Percentiles rank a stretch among this genome's conserved stretches.
Conservation (phyloP, 2,797 vertebrate genomes). For the Poeciliopsis gracilis region DNA sequence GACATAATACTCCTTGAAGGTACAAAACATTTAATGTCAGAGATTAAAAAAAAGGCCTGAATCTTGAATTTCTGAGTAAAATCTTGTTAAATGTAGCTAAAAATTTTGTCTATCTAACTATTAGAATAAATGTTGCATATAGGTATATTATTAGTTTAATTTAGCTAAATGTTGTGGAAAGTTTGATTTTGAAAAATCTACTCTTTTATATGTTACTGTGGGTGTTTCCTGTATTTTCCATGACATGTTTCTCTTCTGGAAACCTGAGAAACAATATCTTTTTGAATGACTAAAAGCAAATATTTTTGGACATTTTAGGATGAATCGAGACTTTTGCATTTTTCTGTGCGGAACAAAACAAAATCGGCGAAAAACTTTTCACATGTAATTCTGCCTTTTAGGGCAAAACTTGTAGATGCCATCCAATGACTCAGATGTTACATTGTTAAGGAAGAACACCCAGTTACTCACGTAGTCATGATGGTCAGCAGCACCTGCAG, state of each 20-base stretch:
- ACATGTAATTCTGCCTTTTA: not conserved
- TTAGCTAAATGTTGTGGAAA: too few relatives aligned
- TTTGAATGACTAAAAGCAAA: not conserved
- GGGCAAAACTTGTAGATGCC: not conserved
- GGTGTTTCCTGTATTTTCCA: not conserved
- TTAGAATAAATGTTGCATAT: not conserved
- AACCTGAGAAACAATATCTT: not conserved
- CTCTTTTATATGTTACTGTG: not conserved
- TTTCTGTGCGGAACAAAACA: not conserved
- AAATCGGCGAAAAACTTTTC: not conserved
- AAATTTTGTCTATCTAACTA: not conserved
- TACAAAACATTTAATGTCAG: not conserved
- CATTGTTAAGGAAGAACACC: not conserved
- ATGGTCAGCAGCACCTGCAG: conserved; percentile 59
- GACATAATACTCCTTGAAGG: not conserved
- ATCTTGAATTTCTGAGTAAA: not conserved
- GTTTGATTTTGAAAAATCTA: not conserved
- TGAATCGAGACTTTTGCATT: not conserved
- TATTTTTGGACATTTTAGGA: not conserved
- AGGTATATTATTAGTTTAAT: not conserved
- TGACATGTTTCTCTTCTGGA: not conserved
- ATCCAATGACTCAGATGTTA: not conserved
- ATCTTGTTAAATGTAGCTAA: not conserved
- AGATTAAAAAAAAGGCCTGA: not conserved
- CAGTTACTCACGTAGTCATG: conserved; percentile 68